Evolutionary conservation across 2,888 invertebrate genomes (phyloP).

Genomic region (Eristalis tenax): DNA sequence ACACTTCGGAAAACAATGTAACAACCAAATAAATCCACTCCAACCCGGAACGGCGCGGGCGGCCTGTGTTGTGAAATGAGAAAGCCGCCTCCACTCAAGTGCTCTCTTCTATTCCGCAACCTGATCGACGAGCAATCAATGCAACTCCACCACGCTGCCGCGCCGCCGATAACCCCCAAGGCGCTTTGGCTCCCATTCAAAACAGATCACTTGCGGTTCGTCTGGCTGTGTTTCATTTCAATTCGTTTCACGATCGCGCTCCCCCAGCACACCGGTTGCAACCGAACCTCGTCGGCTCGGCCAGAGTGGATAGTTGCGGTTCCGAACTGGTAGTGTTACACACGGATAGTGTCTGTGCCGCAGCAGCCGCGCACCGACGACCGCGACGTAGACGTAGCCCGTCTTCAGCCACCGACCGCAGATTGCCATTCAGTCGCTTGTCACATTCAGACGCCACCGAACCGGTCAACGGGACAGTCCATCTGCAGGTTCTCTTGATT

Average conservation of each 20-base stretch:
- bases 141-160: not conserved
- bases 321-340: slow-evolving; percentile 27
- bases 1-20: slow-evolving; percentile 5
- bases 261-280: slow-evolving; percentile 42
- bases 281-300: slow-evolving; percentile 60
- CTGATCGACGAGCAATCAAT: not conserved
- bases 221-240: slow-evolving; percentile 44
- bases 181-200: not conserved
- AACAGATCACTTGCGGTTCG: not conserved
- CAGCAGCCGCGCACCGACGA: not conserved
- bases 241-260: slow-evolving; percentile 38
- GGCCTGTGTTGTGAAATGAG: not conserved
- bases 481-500: slow-evolving; percentile 4
- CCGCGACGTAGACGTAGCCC: slow-evolving; percentile 24
- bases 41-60: slow-evolving; percentile 14
- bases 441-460: slow-evolving; percentile 46
- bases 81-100: not conserved
- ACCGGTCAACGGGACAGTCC: slow-evolving; percentile 51
- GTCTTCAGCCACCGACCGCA: slow-evolving; percentile 32
- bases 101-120: not conserved
- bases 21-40: slow-evolving; percentile 45
- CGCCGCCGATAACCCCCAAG: not conserved
- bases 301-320: slow-evolving; percentile 41
- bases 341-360: slow-evolving; percentile 21
- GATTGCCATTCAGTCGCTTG: slow-evolving; percentile 39